Evolutionary conservation across 53 echinoderm and acorn worm species (phyloP).

Genomic region (Holothuria scabra): DNA sequence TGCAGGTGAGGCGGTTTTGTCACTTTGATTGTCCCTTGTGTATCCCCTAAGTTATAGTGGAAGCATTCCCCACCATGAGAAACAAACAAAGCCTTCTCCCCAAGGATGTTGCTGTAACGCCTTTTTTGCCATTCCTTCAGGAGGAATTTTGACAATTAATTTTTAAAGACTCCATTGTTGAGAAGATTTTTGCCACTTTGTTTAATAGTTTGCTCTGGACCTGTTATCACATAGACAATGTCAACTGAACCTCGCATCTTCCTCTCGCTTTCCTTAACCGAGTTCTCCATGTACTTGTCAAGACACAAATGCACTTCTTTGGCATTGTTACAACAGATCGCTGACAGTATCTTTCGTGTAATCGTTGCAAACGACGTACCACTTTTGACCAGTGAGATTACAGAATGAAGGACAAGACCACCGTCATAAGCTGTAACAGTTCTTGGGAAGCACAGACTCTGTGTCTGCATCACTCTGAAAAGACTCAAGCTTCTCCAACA

Average conservation of each 20-base stretch:
- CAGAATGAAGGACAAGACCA: conserved; percentile 65
- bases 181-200: too few relatives aligned
- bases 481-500: not conserved
- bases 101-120: conserved; percentile 30
- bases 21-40: not conserved
- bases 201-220: too few relatives aligned
- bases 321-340: not conserved
- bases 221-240: too few relatives aligned
- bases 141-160: conserved; percentile 2
- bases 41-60: conserved; percentile 28
- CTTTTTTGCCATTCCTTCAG: conserved; percentile 43
- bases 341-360: conserved; percentile 50
- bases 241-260: too few relatives aligned
- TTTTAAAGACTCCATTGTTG: too few relatives aligned
- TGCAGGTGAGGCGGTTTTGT: conserved; percentile 30
- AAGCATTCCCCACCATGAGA: conserved; percentile 55
- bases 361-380: conserved; percentile 56
- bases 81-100: conserved; percentile 45
- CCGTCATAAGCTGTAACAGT: conserved; percentile 58
- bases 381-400: conserved; percentile 55
- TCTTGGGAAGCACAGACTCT: conserved; percentile 15
- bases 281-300: too few relatives aligned
- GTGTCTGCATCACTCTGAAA: conserved; percentile 42
- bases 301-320: too few relatives aligned
- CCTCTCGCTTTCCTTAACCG: too few relatives aligned